phyloP scores from a whole-genome alignment of 2,888 invertebrate species.

The Nemoura dubitans region DNA sequence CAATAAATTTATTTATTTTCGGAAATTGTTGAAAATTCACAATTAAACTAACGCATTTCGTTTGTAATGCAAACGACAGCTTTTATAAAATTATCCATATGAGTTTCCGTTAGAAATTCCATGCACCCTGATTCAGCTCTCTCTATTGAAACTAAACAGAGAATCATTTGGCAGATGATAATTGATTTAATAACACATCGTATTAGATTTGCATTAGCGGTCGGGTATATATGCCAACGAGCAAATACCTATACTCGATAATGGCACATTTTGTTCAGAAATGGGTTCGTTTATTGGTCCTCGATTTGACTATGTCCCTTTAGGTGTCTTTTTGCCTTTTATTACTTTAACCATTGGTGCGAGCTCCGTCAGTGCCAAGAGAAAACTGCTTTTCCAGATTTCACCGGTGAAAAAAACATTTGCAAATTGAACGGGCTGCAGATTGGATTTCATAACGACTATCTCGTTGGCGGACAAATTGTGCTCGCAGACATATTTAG shows the following conservation, averaged over 20 bases:
- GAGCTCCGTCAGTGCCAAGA: not conserved
- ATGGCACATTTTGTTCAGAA: not conserved
- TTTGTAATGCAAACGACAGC: constrained; percentile 7
- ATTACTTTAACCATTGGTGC: too few species aligned
- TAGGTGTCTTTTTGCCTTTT: too few species aligned
- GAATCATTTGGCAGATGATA: not conserved
- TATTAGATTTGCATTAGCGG: constrained; percentile 9
- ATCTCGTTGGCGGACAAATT: not conserved
- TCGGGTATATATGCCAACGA: not conserved
- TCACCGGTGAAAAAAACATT: not conserved
- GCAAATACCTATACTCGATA: constrained; percentile 13
- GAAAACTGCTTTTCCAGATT: not conserved
- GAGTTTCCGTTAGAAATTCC: not conserved
- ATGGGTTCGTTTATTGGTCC: not conserved
- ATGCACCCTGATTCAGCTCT: not conserved
- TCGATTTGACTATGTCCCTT: too few species aligned
- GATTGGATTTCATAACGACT: constrained; percentile 16
- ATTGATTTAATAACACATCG: constrained; percentile 19
- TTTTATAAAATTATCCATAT: not conserved
- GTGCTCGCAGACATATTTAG: not conserved
- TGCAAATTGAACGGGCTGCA: not conserved
- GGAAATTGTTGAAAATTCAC: not conserved
- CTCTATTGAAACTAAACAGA: not conserved
- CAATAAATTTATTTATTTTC: not conserved
- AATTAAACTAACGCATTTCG: not conserved